A percentile compares a stretch with the other conserved stretches of the same genome.
These are phyloP conservation scores for Enteromius fasciolatus DNA, from an alignment of 2,797 vertebrate genomes.

Conservation along the genomic window DNA sequence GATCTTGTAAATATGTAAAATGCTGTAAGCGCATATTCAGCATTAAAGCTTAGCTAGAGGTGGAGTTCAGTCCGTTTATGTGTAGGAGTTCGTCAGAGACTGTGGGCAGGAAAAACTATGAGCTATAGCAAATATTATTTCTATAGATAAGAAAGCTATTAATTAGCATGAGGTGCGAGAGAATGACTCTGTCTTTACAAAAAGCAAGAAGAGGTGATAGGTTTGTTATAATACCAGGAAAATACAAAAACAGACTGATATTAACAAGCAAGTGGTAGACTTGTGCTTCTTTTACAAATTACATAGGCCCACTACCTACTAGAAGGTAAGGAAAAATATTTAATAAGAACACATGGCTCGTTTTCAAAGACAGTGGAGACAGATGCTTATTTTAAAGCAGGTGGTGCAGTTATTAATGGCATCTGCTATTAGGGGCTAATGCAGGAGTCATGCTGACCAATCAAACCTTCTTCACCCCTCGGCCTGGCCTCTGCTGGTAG, in stretches of 20 bases:
- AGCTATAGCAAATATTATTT: slow-evolving; percentile 15
- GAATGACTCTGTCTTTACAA: neutral
- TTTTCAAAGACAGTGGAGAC: neutral
- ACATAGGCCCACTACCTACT: neutral
- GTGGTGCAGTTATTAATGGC: neutral
- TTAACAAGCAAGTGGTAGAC: neutral
- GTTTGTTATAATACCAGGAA: neutral
- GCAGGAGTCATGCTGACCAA: neutral
- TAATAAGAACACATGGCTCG: neutral
- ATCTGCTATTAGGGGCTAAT: neutral
- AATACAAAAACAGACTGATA: neutral
- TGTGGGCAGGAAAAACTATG: neutral
- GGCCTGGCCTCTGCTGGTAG: slow-evolving; percentile 6
- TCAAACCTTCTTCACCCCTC: neutral
- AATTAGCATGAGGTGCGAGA: neutral
- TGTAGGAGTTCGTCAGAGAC: neutral
- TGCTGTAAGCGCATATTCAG: neutral
- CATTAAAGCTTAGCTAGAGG: slow-evolving; percentile 1
- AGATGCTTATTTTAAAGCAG: neutral
- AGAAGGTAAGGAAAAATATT: neutral
- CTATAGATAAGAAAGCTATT: neutral
- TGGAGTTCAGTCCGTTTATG: slow-evolving; percentile 3
- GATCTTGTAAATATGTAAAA: slow-evolving; percentile 44
- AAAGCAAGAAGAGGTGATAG: neutral
- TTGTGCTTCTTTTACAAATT: neutral